Base-by-base conservation (phyloP, 2,113 vertebrate species). In the Entomyzon cyanotis region DNA sequence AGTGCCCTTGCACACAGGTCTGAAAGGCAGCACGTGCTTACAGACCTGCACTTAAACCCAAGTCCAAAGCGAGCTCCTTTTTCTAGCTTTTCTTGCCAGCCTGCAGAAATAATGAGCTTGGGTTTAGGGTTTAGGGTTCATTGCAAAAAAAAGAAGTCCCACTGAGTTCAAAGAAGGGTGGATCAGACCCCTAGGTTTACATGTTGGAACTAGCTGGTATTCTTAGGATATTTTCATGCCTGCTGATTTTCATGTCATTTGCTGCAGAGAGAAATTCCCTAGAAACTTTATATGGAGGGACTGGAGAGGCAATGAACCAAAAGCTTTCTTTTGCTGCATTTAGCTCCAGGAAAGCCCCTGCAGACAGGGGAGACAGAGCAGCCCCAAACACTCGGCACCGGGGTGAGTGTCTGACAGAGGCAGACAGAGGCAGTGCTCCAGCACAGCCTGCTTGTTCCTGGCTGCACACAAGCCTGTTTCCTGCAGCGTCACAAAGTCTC, bases 171-270 rank as follows among this genome's bases (percentile, higher is more conserved):
- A 3, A 86, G 71, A 39, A 80, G 46, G 42, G 17, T 83, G 55
- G 11, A 22, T 76, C 56, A 59, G 47, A 58, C 19, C 14, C 55
- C 33, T 35, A 14, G 27, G 44, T 69, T 86, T 88, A 50, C 79
- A 55, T 5, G 3, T 16, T 70, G 35, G 55, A 88, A 86, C 24
- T 80, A 84, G 70, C 23, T 81, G 42, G 11, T 70, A 9, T 70
- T 67, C n/a, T 25, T 63, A 33, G 46, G 68, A 59, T 86, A 41
- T 90, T 88, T 82, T 78, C 44, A 28, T 52, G 75, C 46, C 31
- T 50, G 11, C 73, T 83, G 23, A 42, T 90, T 93, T 90, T 89
- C 47, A 25, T 27, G 75, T 58, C 21, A 62, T 87, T 92, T 80
- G 33, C 67, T 77, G 30, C 58, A 62, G 46, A 69, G 20, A 64